Evolutionary conservation across 2,888 invertebrate species (phyloP).

Genomic region (Leptopilina myrica): DNA sequence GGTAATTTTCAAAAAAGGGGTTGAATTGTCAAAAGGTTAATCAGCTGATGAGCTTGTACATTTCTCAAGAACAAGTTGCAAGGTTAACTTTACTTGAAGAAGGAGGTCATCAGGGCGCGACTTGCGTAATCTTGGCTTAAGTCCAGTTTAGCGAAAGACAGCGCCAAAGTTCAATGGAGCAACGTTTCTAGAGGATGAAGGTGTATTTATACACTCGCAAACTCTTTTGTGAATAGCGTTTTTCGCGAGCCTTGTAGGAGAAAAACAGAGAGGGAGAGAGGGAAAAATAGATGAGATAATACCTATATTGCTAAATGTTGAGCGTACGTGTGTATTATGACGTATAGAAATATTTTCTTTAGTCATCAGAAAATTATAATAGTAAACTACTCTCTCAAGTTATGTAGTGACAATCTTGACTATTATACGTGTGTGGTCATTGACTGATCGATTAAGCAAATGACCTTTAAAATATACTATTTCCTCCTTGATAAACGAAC

Average conservation of each 20-base stretch:
- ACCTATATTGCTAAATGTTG: slow-evolving; percentile 64
- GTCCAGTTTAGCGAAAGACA: slow-evolving; percentile 65
- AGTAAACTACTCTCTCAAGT: neutral
- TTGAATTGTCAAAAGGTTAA: slow-evolving; percentile 5
- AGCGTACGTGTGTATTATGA: slow-evolving; percentile 41
- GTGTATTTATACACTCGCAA: slow-evolving; percentile 68
- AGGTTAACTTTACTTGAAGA: slow-evolving; percentile 69
- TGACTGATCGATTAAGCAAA: slow-evolving; percentile 30
- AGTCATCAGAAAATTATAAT: slow-evolving; percentile 13
- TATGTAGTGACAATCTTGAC: neutral
- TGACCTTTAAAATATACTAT: neutral
- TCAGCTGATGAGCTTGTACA: slow-evolving; percentile 15
- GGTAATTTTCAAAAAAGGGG: slow-evolving; percentile 3
- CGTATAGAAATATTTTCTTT: slow-evolving; percentile 2
- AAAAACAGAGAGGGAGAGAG: slow-evolving; percentile 47
- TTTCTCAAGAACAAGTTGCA: slow-evolving; percentile 66
- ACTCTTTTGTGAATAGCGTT: slow-evolving; percentile 58
- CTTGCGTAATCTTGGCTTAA: slow-evolving; percentile 73
- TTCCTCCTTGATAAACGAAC: neutral
- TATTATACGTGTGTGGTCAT: slow-evolving; percentile 9
- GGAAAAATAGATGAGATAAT: slow-evolving; percentile 51
- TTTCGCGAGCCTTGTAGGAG: slow-evolving; percentile 67
- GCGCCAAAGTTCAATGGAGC: slow-evolving; percentile 76
- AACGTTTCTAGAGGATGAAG: slow-evolving; percentile 66
- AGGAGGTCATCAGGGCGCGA: slow-evolving; percentile 71